Evolutionary conservation across 92 coral and sea anemone genomes (phyloP).

Genomic region (Paragorgia papillata): DNA sequence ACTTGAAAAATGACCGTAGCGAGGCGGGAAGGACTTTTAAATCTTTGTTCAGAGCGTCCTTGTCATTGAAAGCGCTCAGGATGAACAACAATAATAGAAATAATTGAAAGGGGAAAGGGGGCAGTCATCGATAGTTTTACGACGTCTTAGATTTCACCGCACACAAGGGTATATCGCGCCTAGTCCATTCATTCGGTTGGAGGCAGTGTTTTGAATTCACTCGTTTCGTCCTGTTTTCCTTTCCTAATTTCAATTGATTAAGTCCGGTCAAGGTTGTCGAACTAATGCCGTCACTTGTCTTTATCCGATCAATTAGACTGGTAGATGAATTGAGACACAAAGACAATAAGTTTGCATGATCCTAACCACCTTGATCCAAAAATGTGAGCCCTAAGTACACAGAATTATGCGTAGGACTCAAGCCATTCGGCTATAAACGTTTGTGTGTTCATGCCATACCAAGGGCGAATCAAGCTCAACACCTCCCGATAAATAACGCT

Average conservation of each 20-base stretch:
- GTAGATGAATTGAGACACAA: constrained; percentile 44
- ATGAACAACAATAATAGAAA: constrained; percentile 1
- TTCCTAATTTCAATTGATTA: constrained; percentile 4
- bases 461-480: too few relatives aligned
- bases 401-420: background rate
- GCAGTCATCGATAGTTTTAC: background rate
- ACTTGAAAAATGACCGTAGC: background rate
- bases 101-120: background rate
- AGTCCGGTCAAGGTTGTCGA: constrained; percentile 10
- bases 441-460: background rate
- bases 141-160: constrained; percentile 4
- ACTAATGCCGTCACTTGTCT: constrained; percentile 16
- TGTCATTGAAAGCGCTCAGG: constrained; percentile 20
- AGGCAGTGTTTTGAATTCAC: too few relatives aligned
- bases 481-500: too few relatives aligned
- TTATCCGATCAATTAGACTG: constrained; percentile 34
- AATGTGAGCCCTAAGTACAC: background rate
- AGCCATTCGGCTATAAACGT: background rate
- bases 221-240: background rate
- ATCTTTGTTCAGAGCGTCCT: constrained; percentile 16
- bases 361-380: background rate
- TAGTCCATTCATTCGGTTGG: background rate
- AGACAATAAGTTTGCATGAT: background rate
- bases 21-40: constrained; percentile 16
- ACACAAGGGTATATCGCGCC: background rate